Conservation (phyloP, 1,140 invertebrate genomes). For the Eufriesea mexicana region DNA sequence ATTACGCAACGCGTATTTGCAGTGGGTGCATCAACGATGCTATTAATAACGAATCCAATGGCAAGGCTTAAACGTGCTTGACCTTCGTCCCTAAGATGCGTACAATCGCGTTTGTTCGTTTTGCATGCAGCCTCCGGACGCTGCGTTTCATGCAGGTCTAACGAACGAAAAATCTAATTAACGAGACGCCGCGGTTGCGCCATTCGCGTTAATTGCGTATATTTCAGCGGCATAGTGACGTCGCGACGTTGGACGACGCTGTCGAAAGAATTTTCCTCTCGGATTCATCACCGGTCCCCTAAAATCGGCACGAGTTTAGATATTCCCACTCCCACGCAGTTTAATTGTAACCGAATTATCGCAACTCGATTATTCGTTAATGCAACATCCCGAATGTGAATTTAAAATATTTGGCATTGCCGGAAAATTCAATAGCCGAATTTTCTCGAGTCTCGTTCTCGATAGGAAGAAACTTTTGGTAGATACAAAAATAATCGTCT, state of each 20-base stretch:
- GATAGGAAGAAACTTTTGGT: no score
- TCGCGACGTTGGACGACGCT: neutral
- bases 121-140: neutral
- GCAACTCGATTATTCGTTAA: no score
- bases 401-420: no score
- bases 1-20: conserved; percentile 16
- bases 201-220: neutral
- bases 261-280: neutral
- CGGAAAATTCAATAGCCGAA: no score
- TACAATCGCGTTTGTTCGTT: neutral
- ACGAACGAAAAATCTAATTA: conserved; percentile 15
- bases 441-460: no score
- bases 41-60: conserved; percentile 17
- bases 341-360: no score
- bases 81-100: neutral
- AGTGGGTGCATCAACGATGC: neutral
- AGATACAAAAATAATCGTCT: no score
- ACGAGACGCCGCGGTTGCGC: neutral
- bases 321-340: no score
- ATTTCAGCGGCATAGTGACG: neutral
- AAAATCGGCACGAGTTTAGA: no score
- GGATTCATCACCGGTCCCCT: neutral
- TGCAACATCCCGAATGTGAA: no score
- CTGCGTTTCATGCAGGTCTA: neutral
- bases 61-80: conserved; percentile 14